Evolutionary conservation across 2,888 invertebrate genomes (phyloP).

Genomic region (Kryphioiulus occultus): DNA sequence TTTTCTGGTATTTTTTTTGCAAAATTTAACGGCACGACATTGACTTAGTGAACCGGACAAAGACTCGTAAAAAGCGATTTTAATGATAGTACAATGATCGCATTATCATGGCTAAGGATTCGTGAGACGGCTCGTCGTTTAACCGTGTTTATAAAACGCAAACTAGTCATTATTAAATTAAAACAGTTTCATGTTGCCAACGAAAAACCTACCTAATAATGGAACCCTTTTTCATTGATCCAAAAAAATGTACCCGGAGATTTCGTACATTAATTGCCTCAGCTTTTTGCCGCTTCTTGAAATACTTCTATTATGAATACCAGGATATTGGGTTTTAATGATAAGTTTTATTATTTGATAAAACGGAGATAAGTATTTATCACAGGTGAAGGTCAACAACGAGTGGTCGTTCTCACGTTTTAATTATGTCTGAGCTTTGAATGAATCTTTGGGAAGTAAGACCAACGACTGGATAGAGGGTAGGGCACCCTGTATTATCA

Average conservation of each 20-base stretch:
- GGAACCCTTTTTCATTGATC: background rate
- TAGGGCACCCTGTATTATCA: too few species aligned
- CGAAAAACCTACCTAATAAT: constrained; percentile 20
- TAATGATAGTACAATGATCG: constrained; percentile 37
- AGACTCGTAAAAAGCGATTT: constrained; percentile 36
- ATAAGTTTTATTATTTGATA: constrained; percentile 12
- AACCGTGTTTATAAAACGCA: constrained; percentile 39
- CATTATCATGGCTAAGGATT: constrained; percentile 29
- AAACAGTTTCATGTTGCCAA: constrained; percentile 17
- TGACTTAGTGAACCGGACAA: constrained; percentile 39
- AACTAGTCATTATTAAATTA: constrained; percentile 36
- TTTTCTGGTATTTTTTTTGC: background rate
- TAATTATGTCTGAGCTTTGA: background rate
- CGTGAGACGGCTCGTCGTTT: constrained; percentile 34
- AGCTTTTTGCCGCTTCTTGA: background rate
- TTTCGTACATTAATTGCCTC: constrained; percentile 6
- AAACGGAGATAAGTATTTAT: background rate
- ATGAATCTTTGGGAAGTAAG: background rate
- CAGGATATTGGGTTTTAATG: constrained; percentile 26
- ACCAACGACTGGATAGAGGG: too few species aligned
- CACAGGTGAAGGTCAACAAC: background rate
- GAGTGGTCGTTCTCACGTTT: background rate
- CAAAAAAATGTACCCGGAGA: background rate
- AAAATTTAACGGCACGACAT: constrained; percentile 36
- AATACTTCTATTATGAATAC: background rate